Conservation (phyloP, 2,888 invertebrate genomes). For the Cerceris rybyensis region DNA sequence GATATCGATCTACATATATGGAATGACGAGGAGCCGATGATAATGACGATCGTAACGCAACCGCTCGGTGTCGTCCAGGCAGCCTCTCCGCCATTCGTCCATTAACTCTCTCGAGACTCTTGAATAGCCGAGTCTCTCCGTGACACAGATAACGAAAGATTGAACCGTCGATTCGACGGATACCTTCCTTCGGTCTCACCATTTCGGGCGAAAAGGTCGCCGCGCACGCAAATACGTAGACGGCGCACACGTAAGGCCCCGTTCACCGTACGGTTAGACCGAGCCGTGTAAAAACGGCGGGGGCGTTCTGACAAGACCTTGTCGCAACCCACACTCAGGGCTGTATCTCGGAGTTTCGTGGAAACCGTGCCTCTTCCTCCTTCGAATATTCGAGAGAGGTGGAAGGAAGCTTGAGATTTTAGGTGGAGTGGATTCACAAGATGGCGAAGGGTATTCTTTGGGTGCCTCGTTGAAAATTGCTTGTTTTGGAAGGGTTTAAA, state of each 20-base stretch:
- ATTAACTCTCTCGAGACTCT: background rate
- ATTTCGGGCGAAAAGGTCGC: slow-evolving; percentile 76
- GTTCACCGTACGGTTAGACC: slow-evolving; percentile 65
- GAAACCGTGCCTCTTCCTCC: slow-evolving; percentile 24
- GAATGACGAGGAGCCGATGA: background rate
- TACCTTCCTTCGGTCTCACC: slow-evolving; percentile 67
- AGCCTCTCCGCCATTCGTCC: slow-evolving; percentile 1
- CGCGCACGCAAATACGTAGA: slow-evolving; percentile 16
- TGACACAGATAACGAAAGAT: slow-evolving; percentile 59
- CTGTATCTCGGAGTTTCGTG: slow-evolving; percentile 65
- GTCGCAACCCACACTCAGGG: slow-evolving; percentile 77
- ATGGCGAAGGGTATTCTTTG: too few relatives aligned
- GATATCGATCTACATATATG: slow-evolving; percentile 1
- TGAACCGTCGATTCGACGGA: slow-evolving; percentile 56
- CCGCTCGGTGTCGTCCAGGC: background rate
- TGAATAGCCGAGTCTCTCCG: slow-evolving; percentile 23
- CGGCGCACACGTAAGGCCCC: slow-evolving; percentile 65
- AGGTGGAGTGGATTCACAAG: too few relatives aligned
- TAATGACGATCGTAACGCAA: background rate
- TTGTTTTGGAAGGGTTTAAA: too few relatives aligned
- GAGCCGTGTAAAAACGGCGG: slow-evolving; percentile 61
- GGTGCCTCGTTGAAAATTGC: too few relatives aligned
- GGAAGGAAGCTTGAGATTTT: too few relatives aligned
- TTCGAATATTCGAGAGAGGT: background rate
- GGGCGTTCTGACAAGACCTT: slow-evolving; percentile 78